Conservation (phyloP, 2,888 invertebrate species). For the Melinaea marsaeus region DNA sequence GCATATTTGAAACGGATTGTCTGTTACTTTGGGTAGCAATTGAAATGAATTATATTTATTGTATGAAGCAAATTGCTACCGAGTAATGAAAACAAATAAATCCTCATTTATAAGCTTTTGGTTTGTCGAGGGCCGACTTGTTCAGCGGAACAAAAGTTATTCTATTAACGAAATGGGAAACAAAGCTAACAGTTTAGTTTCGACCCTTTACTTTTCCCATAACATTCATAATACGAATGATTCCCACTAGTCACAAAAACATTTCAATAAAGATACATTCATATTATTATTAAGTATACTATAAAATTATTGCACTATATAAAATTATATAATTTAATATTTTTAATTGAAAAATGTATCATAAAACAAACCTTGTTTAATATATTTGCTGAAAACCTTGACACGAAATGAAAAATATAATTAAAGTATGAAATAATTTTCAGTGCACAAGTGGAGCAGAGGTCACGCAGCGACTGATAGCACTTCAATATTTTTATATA, state of each 20-base stretch:
- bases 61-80: constrained; percentile 2
- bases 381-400: no score
- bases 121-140: constrained; percentile 12
- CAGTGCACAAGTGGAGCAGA: no score
- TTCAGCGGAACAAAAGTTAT: constrained; percentile 19
- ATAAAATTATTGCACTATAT: no score
- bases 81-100: constrained; percentile 12
- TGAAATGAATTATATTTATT: neutral
- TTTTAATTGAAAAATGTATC: no score
- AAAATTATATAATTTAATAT: no score
- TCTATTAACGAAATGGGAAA: constrained; percentile 19
- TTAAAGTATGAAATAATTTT: no score
- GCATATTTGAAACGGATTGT: constrained; percentile 1
- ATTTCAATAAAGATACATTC: neutral
- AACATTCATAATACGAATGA: neutral
- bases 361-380: no score
- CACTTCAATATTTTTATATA: no score
- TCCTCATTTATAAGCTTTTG: constrained; percentile 18
- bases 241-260: neutral
- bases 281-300: no score
- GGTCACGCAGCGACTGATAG: no score
- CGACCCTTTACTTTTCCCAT: constrained; percentile 2
- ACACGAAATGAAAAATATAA: no score
- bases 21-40: neutral
- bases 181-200: constrained; percentile 15